Evolutionary conservation across 2,888 invertebrate genomes (phyloP), one percentile per base, ranked within the genome.

Genomic region (Hypercompe scribonia): DNA sequence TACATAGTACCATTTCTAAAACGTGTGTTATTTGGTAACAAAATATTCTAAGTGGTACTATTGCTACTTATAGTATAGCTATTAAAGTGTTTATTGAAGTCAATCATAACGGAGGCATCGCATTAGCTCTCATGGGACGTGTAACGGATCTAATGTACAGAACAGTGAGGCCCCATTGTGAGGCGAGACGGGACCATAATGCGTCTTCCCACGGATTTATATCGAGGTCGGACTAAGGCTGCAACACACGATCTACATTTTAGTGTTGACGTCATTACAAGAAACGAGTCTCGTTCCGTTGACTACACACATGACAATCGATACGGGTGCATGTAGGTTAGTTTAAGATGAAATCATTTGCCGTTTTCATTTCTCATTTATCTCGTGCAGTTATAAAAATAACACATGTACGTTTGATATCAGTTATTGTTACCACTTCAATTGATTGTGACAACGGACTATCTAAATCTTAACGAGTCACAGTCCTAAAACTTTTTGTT

Each of bases 181-280:
- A 76, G 82, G 73, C 76, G 82, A 86, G 80, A 84, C 85, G 78
- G 81, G 84, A 79, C 84, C 83, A 82, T 88, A 86, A 84, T 83
- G 81, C 78, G 80, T 74, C 92, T 92, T 92, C 92, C 91, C 92
- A 92, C 92, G 91, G 89, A 90, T 87, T 89, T 84, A 76, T 89
- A 90, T 90, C 89, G 91, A 90, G 92, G 92, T 84, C 90, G 82
- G 81, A 85, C 73, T 80, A 75, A 84, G 81, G 69, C 81, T 75
- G 75, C 69, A 75, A 73, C 79, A 84, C 86, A 85, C 83, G 68
- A 84, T 82, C 72, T 71, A 76, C 71, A 70, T 77, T 78, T 73
- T 28, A 75, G 67, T 73, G 81, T 28, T 70, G 66, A 74, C 74
- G 69, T 71, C 54, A 77, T 42, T 24, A 31, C 13, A 58, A 76